These are phyloP conservation scores for Amphimallon solstitiale DNA, from an alignment of 2,888 invertebrate species.

Conservation along the genomic window DNA sequence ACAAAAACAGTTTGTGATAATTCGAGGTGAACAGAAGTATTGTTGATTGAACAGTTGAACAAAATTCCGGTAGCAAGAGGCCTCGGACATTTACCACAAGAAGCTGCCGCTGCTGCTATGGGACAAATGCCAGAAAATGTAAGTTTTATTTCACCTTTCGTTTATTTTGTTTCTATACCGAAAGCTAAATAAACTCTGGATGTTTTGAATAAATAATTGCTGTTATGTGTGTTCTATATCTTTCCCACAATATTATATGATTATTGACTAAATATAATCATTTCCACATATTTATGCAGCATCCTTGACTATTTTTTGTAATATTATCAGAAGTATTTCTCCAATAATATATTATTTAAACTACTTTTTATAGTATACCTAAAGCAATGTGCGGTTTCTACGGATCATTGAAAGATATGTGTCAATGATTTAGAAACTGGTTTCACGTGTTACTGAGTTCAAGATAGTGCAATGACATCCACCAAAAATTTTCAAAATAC, in stretches of 20 bases:
- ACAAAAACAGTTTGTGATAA: constrained; percentile 23
- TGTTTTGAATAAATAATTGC: too few relatives aligned
- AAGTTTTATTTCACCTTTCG: constrained; percentile 49
- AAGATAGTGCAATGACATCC: constrained; percentile 32
- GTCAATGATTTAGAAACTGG: constrained; percentile 21
- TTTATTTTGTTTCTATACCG: not conserved
- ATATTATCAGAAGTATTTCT: too few relatives aligned
- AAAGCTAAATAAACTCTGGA: too few relatives aligned
- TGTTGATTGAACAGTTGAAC: constrained; percentile 42
- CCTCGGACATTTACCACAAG: constrained; percentile 58
- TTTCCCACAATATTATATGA: too few relatives aligned
- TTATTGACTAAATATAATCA: too few relatives aligned
- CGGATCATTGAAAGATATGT: not conserved
- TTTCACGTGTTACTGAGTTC: constrained; percentile 11
- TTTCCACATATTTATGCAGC: too few relatives aligned
- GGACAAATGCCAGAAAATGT: constrained; percentile 63
- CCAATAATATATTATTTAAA: not conserved
- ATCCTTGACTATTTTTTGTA: too few relatives aligned
- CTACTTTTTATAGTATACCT: not conserved
- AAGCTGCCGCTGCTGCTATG: constrained; percentile 63
- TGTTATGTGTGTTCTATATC: too few relatives aligned
- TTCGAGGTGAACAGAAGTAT: constrained; percentile 16
- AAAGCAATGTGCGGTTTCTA: not conserved
- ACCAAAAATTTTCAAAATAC: constrained; percentile 10
- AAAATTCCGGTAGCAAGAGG: constrained; percentile 65